Percentiles rank a stretch among this genome's conserved stretches.
phyloP scores from a whole-genome alignment of 1,140 invertebrate genomes.

The Oryctes rhinoceros region DNA sequence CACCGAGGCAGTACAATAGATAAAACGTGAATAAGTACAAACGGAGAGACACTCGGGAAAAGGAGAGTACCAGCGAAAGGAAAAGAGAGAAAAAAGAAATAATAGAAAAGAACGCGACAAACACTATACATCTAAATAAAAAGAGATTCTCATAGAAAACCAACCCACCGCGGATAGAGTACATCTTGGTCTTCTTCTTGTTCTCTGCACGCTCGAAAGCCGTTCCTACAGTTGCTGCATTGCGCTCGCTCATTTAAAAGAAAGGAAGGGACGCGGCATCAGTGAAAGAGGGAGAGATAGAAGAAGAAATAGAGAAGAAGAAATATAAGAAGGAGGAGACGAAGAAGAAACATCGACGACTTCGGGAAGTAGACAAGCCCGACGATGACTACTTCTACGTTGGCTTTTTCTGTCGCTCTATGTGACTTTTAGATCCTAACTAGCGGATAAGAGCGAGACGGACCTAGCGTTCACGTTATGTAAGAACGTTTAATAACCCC shows the following conservation, averaged over 20 bases:
- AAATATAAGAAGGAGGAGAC: conserved; percentile 43
- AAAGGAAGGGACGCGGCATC: background rate
- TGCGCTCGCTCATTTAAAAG: conserved; percentile 6
- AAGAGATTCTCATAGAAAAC: conserved; percentile 51
- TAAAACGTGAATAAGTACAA: conserved; percentile 19
- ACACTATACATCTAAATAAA: conserved; percentile 31
- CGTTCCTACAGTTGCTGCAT: conserved; percentile 9
- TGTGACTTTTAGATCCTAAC: conserved; percentile 10
- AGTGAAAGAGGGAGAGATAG: conserved; percentile 11
- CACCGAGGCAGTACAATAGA: conserved; percentile 1
- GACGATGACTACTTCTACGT: conserved; percentile 17
- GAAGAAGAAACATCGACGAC: conserved; percentile 47
- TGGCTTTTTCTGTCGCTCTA: conserved; percentile 27
- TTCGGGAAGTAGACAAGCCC: conserved; percentile 30
- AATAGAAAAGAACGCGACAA: conserved; percentile 27
- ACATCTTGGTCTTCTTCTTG: conserved; percentile 24
- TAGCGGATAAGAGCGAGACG: conserved; percentile 35
- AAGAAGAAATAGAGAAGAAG: conserved; percentile 32
- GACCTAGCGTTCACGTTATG: conserved; percentile 54
- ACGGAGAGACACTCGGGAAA: background rate
- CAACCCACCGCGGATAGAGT: conserved; percentile 43
- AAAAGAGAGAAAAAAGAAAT: conserved; percentile 20
- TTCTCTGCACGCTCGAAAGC: conserved; percentile 13
- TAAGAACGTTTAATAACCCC: conserved; percentile 57
- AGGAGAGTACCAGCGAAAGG: conserved; percentile 14